Percentiles rank a stretch among this genome's conserved stretches.
These are phyloP conservation scores for Hippocampus kuda DNA, from an alignment of 2,797 vertebrate genomes.

Conservation along the genomic window DNA sequence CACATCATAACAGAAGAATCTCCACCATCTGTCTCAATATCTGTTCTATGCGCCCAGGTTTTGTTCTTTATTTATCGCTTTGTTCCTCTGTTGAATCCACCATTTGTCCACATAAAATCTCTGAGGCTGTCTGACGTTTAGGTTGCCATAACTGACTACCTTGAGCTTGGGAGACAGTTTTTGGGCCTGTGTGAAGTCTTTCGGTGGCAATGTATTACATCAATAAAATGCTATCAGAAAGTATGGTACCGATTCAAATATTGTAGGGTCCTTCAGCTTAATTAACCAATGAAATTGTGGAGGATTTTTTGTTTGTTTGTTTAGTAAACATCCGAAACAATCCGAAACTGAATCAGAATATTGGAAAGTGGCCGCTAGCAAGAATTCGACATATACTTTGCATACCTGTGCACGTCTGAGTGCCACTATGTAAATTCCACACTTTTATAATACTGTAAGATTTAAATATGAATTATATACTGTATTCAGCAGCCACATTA, in stretches of 20 bases:
- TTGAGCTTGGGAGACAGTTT: neutral
- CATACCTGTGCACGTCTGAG: neutral
- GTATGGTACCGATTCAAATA: neutral
- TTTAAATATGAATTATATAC: neutral
- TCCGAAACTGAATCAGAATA: neutral
- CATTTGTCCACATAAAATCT: conserved; percentile 3
- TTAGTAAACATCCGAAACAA: neutral
- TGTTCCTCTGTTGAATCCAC: neutral
- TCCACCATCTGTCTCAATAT: conserved; percentile 4
- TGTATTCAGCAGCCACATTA: neutral
- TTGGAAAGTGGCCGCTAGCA: neutral
- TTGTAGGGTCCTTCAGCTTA: neutral
- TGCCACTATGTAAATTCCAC: neutral
- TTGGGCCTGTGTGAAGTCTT: neutral
- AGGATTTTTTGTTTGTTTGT: neutral
- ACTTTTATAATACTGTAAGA: neutral
- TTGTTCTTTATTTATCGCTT: neutral
- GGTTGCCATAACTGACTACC: neutral
- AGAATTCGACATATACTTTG: neutral
- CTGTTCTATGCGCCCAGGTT: conserved; percentile 1
- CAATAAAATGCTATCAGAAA: too few relatives aligned
- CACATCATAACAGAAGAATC: conserved; percentile 3
- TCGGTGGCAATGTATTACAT: neutral
- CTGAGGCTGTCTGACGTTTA: neutral
- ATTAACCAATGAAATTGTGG: neutral